These are phyloP conservation scores for Arctocebus calabarensis DNA, from an alignment of 2,797 vertebrate species.

Conservation along the genomic window DNA sequence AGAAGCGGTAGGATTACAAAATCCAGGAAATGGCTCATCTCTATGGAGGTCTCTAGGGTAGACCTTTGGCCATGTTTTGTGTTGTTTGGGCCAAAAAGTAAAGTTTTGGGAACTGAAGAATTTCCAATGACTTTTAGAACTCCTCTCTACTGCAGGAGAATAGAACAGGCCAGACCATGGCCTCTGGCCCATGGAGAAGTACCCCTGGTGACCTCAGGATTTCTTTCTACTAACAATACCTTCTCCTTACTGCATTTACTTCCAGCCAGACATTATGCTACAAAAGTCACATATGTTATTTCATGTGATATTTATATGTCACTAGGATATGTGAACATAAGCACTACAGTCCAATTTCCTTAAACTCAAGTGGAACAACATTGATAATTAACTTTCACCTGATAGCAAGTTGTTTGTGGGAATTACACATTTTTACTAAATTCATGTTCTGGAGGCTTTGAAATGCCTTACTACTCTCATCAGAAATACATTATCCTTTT, in stretches of 20 bases:
- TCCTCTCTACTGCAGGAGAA: rapidly evolving
- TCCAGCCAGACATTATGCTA: background rate
- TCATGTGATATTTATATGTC: background rate
- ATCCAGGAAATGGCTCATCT: background rate
- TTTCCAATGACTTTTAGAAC: background rate
- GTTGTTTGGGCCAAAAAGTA: background rate
- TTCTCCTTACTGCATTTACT: background rate
- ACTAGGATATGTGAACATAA: background rate
- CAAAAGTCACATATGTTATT: background rate
- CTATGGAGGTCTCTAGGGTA: background rate
- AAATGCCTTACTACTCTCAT: background rate
- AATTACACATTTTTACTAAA: background rate
- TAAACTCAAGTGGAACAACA: background rate
- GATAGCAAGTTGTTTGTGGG: background rate
- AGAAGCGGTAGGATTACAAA: background rate
- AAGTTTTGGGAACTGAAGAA: background rate
- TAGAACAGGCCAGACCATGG: background rate
- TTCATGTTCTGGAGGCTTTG: background rate
- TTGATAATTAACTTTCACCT: background rate
- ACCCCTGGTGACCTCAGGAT: rapidly evolving
- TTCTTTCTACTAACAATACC: background rate
- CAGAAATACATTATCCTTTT: background rate
- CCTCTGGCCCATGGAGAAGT: background rate
- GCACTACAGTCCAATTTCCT: background rate
- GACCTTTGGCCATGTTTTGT: background rate